Conservation (phyloP, 2,797 vertebrate species). For the Dicrostonyx torquatus region DNA sequence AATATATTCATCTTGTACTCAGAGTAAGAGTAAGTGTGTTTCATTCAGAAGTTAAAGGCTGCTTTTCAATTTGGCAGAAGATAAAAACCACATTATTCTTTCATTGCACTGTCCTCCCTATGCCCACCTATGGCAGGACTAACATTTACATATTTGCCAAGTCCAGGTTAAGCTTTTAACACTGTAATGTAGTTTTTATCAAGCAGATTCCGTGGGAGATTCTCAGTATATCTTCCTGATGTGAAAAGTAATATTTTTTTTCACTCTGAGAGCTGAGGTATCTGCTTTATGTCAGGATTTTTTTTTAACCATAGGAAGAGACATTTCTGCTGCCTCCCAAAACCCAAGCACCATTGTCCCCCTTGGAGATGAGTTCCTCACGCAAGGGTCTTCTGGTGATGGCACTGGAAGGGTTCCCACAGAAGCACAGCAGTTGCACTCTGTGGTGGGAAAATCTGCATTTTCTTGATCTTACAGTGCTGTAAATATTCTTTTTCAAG, state of each 20-base stretch:
- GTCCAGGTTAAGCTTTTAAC: background rate
- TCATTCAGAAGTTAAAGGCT: background rate
- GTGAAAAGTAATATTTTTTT: background rate
- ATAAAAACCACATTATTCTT: background rate
- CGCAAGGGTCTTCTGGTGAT: fast-evolving
- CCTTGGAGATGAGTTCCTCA: background rate
- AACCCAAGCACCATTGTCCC: background rate
- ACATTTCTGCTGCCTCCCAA: background rate
- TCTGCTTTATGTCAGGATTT: background rate
- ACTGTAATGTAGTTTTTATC: background rate
- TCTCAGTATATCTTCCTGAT: background rate
- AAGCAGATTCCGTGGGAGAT: background rate
- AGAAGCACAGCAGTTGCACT: fast-evolving
- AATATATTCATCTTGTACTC: background rate
- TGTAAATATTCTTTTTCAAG: background rate
- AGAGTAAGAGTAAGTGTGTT: background rate
- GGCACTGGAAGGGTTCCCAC: fast-evolving
- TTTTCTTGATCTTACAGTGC: background rate
- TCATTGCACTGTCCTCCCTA: background rate
- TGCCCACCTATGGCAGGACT: conserved; percentile 28
- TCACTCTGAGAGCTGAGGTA: background rate
- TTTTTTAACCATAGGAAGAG: background rate
- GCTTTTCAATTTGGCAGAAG: background rate
- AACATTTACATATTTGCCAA: background rate
- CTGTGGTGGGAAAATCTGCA: background rate